Percentiles rank a stretch among this genome's conserved stretches.
Conservation (phyloP, 2,888 invertebrate species). For the Caradrina clavipalpis region DNA sequence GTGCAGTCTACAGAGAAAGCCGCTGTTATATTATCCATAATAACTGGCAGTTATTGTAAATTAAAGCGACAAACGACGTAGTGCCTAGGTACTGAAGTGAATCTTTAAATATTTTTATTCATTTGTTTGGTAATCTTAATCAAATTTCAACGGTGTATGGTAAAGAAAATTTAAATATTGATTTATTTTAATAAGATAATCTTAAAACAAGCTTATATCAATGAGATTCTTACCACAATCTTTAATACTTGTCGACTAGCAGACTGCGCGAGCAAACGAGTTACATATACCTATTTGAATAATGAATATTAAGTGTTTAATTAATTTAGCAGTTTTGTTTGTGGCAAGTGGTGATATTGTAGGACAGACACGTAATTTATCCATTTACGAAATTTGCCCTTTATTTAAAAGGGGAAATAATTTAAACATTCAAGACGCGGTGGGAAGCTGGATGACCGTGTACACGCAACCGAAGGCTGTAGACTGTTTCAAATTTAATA, state of each 20-base stretch:
- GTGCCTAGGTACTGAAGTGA: background rate
- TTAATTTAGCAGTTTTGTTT: conserved; percentile 40
- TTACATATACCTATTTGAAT: conserved; percentile 47
- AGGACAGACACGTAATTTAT: conserved; percentile 32
- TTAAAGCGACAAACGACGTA: background rate
- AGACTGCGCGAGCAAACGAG: conserved; percentile 47
- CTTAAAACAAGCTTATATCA: conserved; percentile 33
- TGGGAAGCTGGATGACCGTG: conserved; percentile 72
- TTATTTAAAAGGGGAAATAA: conserved; percentile 55
- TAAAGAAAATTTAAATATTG: conserved; percentile 41
- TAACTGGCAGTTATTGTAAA: background rate
- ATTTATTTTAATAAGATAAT: conserved; percentile 24
- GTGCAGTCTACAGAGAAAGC: background rate
- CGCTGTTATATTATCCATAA: background rate
- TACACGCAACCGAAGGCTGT: conserved; percentile 69
- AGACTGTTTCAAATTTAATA: conserved; percentile 68
- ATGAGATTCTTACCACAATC: conserved; percentile 1
- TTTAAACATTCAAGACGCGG: conserved; percentile 64
- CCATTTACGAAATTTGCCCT: conserved; percentile 53
- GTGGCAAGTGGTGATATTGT: conserved; percentile 36
- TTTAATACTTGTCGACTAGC: conserved; percentile 17
- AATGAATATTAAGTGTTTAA: conserved; percentile 53
- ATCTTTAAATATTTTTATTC: conserved; percentile 32
- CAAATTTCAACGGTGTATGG: conserved; percentile 44
- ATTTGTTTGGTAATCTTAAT: conserved; percentile 49